phyloP scores from a whole-genome alignment of 2,888 invertebrate species.

The Sylvicola cinctus region DNA sequence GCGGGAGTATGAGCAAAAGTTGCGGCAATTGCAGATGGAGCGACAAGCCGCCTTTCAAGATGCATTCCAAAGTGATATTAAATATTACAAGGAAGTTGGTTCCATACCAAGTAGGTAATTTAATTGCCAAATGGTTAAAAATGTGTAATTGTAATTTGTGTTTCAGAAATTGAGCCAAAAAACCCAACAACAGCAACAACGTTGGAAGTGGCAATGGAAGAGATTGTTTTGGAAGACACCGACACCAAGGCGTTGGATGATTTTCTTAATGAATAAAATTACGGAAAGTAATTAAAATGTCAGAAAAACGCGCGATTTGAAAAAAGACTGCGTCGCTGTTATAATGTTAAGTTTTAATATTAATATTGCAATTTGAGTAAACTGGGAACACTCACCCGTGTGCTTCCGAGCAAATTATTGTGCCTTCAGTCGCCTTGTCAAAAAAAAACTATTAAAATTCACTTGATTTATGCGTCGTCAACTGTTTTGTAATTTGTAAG shows the following conservation, averaged over 20 bases:
- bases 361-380: no score
- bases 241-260: slow-evolving; percentile 37
- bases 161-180: slow-evolving; percentile 7
- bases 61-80: slow-evolving; percentile 44
- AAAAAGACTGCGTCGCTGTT: no score
- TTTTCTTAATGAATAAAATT: slow-evolving; percentile 31
- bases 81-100: slow-evolving; percentile 39
- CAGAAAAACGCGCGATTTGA: no score
- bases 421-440: no score
- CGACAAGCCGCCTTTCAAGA: slow-evolving; percentile 46
- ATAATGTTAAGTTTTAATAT: no score
- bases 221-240: slow-evolving; percentile 39
- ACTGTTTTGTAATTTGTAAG: no score
- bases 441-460: no score
- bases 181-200: slow-evolving; percentile 18
- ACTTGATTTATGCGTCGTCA: no score
- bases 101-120: slow-evolving; percentile 32
- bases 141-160: not conserved
- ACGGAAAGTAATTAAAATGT: no score
- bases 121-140: no score
- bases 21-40: slow-evolving; percentile 35
- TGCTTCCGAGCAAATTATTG: no score
- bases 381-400: no score
- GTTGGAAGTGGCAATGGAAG: slow-evolving; percentile 27
- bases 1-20: slow-evolving; percentile 30